Evolutionary conservation across 2,797 vertebrate genomes (phyloP).

Genomic region (Ctenosaura bakeri): DNA sequence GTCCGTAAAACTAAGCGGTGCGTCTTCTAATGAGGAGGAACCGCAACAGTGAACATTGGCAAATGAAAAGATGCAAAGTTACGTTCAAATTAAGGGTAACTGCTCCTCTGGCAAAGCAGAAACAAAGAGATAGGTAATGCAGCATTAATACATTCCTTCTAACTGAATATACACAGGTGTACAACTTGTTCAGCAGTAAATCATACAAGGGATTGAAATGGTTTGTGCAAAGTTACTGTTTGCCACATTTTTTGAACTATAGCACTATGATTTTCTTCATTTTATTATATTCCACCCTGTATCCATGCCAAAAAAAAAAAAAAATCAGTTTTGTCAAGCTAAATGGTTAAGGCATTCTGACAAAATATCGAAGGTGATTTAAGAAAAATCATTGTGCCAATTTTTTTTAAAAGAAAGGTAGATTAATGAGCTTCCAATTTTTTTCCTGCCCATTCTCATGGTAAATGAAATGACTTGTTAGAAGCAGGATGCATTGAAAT

Average conservation of each 20-base stretch:
- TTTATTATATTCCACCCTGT: constrained; percentile 58
- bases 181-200: constrained; percentile 70
- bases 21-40: constrained; percentile 68
- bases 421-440: constrained; percentile 82
- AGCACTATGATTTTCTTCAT: constrained; percentile 59
- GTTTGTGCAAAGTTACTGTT: constrained; percentile 79
- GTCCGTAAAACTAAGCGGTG: constrained; percentile 64
- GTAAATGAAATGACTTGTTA: constrained; percentile 87
- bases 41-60: constrained; percentile 62
- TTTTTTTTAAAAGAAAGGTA: constrained; percentile 79
- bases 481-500: constrained; percentile 89
- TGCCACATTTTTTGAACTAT: constrained; percentile 52
- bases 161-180: constrained; percentile 56
- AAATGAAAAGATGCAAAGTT: constrained; percentile 58
- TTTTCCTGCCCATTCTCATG: constrained; percentile 78
- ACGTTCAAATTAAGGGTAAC: constrained; percentile 58
- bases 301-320: constrained; percentile 64
- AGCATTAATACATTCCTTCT: constrained; percentile 72
- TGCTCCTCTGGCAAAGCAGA: constrained; percentile 55
- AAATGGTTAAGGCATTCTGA: constrained; percentile 87
- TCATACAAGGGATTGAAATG: constrained; percentile 67
- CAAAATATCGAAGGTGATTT: constrained; percentile 80
- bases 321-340: constrained; percentile 79
- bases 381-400: constrained; percentile 75
- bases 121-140: constrained; percentile 56